Evolutionary conservation across 2,888 invertebrate species (phyloP).

Genomic region (Agonopterix arenella): DNA sequence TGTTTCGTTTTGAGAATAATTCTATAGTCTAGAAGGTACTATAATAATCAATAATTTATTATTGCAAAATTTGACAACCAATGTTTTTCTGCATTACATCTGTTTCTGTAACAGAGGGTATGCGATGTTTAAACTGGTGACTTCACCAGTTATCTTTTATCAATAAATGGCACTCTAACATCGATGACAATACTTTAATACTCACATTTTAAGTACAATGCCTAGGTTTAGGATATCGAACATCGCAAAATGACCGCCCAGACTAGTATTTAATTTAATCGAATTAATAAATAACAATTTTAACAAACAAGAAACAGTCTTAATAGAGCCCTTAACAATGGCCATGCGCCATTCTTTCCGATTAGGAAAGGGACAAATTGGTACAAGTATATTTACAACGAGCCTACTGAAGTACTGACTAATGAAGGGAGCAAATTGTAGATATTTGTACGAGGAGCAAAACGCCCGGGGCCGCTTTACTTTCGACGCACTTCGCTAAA

Average conservation of each 20-base stretch:
- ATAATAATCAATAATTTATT: too few species aligned
- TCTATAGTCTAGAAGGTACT: too few species aligned
- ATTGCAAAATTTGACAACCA: too few species aligned
- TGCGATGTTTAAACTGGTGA: neutral
- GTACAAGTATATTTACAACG: conserved; percentile 15
- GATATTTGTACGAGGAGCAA: conserved; percentile 21
- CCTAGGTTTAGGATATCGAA: conserved; percentile 25
- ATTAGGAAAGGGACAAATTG: conserved; percentile 12
- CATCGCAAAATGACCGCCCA: conserved; percentile 29
- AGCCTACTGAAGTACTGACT: conserved; percentile 21
- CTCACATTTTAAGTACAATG: conserved; percentile 19
- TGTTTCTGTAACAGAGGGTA: too few species aligned
- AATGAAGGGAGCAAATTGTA: conserved; percentile 39
- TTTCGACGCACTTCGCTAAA: conserved; percentile 30
- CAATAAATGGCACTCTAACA: conserved; percentile 10
- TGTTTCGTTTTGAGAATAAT: too few species aligned
- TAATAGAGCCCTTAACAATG: conserved; percentile 11
- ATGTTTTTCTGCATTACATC: too few species aligned
- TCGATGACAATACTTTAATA: neutral
- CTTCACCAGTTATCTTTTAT: neutral
- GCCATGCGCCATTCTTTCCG: conserved; percentile 9
- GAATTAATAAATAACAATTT: conserved; percentile 38
- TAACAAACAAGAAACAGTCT: conserved; percentile 44
- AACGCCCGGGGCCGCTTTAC: conserved; percentile 18
- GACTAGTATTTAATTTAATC: conserved; percentile 43